Conservation (phyloP, 2,797 vertebrate genomes). For the Enteromius argenteus region DNA sequence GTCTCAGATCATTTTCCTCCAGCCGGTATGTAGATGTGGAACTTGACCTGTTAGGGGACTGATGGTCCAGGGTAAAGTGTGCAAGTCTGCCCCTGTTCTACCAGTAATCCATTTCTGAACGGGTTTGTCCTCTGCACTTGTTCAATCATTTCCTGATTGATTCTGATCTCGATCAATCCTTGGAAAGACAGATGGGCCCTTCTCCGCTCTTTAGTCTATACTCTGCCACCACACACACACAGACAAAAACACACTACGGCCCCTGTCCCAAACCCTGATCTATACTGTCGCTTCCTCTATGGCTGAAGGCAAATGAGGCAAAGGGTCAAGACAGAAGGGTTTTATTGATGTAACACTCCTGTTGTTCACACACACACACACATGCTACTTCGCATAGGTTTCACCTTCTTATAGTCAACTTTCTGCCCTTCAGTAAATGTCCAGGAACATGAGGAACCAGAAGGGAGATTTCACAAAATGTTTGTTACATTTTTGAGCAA, state of each 20-base stretch:
- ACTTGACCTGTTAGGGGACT: slow-evolving; percentile 40
- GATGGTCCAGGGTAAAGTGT: slow-evolving; percentile 48
- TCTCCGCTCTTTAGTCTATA: slow-evolving; percentile 73
- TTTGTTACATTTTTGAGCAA: not conserved
- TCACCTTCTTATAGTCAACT: slow-evolving; percentile 60
- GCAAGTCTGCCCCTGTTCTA: slow-evolving; percentile 56
- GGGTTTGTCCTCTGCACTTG: slow-evolving; percentile 46
- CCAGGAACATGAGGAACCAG: slow-evolving; percentile 46
- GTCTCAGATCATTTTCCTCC: slow-evolving; percentile 24
- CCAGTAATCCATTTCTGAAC: slow-evolving; percentile 73
- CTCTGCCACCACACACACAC: slow-evolving; percentile 45
- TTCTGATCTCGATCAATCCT: slow-evolving; percentile 76
- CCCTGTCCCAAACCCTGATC: slow-evolving; percentile 55
- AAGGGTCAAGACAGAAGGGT: slow-evolving; percentile 41
- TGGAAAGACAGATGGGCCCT: slow-evolving; percentile 74
- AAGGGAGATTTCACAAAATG: not conserved
- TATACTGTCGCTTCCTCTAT: slow-evolving; percentile 62
- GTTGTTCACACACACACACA: not conserved
- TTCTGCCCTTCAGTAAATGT: slow-evolving; percentile 72
- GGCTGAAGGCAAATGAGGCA: slow-evolving; percentile 49
- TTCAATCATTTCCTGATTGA: slow-evolving; percentile 78
- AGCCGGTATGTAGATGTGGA: slow-evolving; percentile 9
- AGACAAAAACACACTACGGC: slow-evolving; percentile 43
- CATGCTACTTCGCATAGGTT: slow-evolving; percentile 21
- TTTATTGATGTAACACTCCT: slow-evolving; percentile 35